Evolutionary conservation across 2,888 invertebrate genomes (phyloP).

Genomic region (Morpho helenor): DNA sequence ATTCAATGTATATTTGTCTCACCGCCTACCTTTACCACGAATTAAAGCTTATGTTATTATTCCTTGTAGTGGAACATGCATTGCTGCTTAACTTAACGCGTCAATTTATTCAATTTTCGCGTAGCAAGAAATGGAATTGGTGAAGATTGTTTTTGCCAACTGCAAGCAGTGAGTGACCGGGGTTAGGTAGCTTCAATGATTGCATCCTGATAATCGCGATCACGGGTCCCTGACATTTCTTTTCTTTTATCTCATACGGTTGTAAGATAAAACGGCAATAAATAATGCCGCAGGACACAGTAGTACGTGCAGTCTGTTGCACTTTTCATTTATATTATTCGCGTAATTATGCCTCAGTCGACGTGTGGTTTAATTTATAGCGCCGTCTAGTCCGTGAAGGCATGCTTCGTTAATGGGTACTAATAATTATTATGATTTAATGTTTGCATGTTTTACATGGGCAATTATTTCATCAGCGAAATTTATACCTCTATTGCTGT

Average conservation of each 20-base stretch:
- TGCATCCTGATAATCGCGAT: slow-evolving; percentile 72
- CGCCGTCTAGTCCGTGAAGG: slow-evolving; percentile 39
- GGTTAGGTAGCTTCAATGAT: slow-evolving; percentile 59
- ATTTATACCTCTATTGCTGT: not conserved
- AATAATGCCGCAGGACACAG: slow-evolving; percentile 64
- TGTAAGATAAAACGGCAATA: slow-evolving; percentile 72
- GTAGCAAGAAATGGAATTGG: slow-evolving; percentile 31
- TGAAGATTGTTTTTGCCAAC: slow-evolving; percentile 21
- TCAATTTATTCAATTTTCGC: not conserved
- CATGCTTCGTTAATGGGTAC: slow-evolving; percentile 54
- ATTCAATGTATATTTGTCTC: slow-evolving; percentile 61
- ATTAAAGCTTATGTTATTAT: not conserved
- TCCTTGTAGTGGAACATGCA: slow-evolving; percentile 24
- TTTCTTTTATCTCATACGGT: slow-evolving; percentile 73
- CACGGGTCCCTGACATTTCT: slow-evolving; percentile 68
- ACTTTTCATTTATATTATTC: slow-evolving; percentile 68
- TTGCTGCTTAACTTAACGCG: slow-evolving; percentile 29
- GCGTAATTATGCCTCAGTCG: slow-evolving; percentile 63
- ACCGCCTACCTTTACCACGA: slow-evolving; percentile 35
- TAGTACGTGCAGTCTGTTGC: slow-evolving; percentile 62
- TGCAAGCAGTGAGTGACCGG: slow-evolving; percentile 35
- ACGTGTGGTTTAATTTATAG: slow-evolving; percentile 54
- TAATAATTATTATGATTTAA: slow-evolving; percentile 52
- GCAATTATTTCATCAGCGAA: slow-evolving; percentile 12
- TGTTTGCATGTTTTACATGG: slow-evolving; percentile 26